Base-by-base conservation (phyloP, 1,140 invertebrate genomes). In the Vanessa atalanta region DNA sequence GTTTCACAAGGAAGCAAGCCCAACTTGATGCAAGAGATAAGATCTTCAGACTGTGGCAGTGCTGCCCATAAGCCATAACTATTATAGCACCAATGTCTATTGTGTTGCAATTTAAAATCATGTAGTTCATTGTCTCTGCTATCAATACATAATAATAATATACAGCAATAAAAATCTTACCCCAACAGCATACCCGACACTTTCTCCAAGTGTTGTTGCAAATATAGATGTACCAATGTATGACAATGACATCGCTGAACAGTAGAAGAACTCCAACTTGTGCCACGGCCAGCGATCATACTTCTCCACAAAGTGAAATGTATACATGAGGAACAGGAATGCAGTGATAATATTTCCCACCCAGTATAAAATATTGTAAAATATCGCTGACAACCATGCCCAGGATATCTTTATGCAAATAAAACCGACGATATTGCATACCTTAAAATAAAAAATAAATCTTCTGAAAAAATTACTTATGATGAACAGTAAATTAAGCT, bases 291-390 rank as follows among this genome's bases (percentile, higher is more conserved):
- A 95, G 78, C 94, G 95, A 82, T 96, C 95, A 74, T 96, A 95
- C 84, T 96, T 97, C 82, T 98, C 96, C 67, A 98, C 94, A 43
- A 98, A 94, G 85, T 98, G 97, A 84, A 98, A 97, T 47, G 96
- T 84, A 88, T 98, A 98, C 72, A 97, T 94, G 0, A 95, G 92
- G 15, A 98, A 93, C 7, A 98, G 87, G 48, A 97, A 95, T 3
- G 95, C 94, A 0, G 97, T 97, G 57, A 97, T 94, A 93, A 97
- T 97, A 80, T 98, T 96, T 13, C 95, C 97, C 16, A 94, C 94
- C 94, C 97, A 97, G 11, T 97, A 94, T 2, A 98, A 95, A 75
- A 97, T 96, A 87, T 96, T 97, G 87, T 97, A 97, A 67, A 91
- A 85, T 14, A 91, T 88, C 3, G 90, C 77, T 0, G 89, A 89